Base-by-base conservation (phyloP, 2,113 vertebrate species). In the Promerops cafer region DNA sequence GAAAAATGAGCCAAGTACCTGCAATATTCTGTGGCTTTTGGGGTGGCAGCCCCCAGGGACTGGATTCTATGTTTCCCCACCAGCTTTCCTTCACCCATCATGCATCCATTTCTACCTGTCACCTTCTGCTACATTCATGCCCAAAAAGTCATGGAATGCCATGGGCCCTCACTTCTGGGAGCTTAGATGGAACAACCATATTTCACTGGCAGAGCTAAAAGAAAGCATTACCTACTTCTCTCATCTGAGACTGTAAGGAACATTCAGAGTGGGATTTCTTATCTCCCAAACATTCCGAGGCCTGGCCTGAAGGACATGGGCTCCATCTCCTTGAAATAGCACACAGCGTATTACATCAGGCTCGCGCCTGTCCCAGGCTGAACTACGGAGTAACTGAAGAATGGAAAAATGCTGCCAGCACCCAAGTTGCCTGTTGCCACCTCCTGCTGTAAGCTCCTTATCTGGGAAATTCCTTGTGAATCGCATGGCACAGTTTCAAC, bases 361-460 rank as follows among this genome's bases (percentile, higher is more conserved):
- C 93, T 95, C 50, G 16, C 4, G 80, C 54, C 80, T 97, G 96
- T 96, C 93, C 94, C 96, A 95, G 35, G 83, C 88, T 96, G 92
- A 96, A 96, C 94, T 39, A 64, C 72, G 11, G 40, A 82, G 93
- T 82, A 96, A 94, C 90, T 90, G 61, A 90, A 95, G 96, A 96
- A 96, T 56, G 94, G 94, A 96, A 97, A 96, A 94, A 92, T 0
- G 60, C 83, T 94, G 90, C 96, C 89, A 96, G 94, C 1, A 2
- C 80, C 88, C 81, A 75, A 87, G 85, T 28, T 94, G 90, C 92
- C 77, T 81, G 85, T 90, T 96, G 91, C 86, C 94, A 91, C 93
- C 94, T 96, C 96, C 83, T 94, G 89, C 92, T 79, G 77, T 40
- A 90, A 93, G 72, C 83, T 93, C 86, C 93, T 96, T 96, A 95